Base-by-base conservation (phyloP, 1,140 invertebrate genomes). In the Penaeus vannamei region DNA sequence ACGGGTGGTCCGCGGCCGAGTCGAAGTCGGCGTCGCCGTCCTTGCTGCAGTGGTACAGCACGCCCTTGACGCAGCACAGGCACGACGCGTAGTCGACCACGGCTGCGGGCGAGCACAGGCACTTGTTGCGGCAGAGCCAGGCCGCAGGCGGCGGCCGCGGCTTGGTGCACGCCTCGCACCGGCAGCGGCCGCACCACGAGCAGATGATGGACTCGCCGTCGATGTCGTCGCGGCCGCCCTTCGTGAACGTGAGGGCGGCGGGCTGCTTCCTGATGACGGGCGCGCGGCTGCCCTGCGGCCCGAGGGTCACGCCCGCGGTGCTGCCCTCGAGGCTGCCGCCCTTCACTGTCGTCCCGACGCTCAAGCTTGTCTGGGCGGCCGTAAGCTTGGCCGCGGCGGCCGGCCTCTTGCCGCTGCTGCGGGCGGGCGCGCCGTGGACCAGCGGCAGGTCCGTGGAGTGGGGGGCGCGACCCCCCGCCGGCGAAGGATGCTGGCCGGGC, bases 21-120 rank as follows among this genome's bases (percentile, higher is more conserved):
- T 94, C 95, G 23, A 93, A 93, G 46, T 93, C 95, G 76, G 94
- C 94, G 89, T 96, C 95, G 89, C 95, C 95, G 91, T 96, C 96
- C 92, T 96, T 95, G 89, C 95, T 95, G 93, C 97, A 98, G 93
- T 98, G 98, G 93, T 98, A 99, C 93, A 98, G 98, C 59, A 97
- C 93, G 69, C 96, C 97, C 93, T 98, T 98, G 91, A 97, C 97
- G 93, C 97, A 98, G 94, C 97, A 98, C 93, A 98, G 95, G 93
- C 98, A 98, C 87, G 97, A 97, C 82, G 96, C 96, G 93, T 97
- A 97, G 93, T 98, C 97, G 90, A 98, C 95, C 91, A 95, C 95
- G 87, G 96, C 95, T 93, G 98, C 96, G 79, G 96, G 96, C 92
- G 97, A 97, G 93, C 97, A 96, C 92, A 97, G 95, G 93, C 96